Evolutionary conservation across 2,113 vertebrate species (phyloP), one percentile per base, ranked within the genome.

Genomic region (Casuarius casuarius): DNA sequence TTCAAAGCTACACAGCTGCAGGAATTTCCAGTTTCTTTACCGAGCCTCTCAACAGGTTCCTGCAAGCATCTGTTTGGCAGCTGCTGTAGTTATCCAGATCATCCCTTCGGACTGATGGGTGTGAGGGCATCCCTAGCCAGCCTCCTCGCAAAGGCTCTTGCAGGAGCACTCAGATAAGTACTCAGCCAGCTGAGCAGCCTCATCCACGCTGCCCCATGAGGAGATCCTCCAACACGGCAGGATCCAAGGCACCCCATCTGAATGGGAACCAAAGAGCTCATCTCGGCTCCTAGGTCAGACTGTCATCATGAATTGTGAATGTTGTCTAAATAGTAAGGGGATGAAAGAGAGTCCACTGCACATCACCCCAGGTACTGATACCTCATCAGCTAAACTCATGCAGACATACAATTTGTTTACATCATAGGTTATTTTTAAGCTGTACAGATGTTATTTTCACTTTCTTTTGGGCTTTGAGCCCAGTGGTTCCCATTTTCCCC

Each of bases 111-210:
- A 67, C 73, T 51, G 20, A 49, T 17, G 19, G 14, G 21, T 5
- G 16, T 7, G 2, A 66, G 49, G 13, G 25, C 31, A 52, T 38
- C 28, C 70, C 61, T 62, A 62, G 62, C 3, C 25, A 82, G 33
- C 19, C 44, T 52, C 71, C 28, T 8, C 0, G 0, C 13, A 44
- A 28, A 46, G 16, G 1, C 2, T 91, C 72, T 91, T 91, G 40
- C 35, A 28, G 21, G 16, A 74, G 46, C 74, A 46, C 26, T 62
- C 84, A 29, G 21, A 31, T 4, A n/a, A 76, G 13, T 68, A 29
- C 42, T 49, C 12, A 77, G 26, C 5, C 17, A 51, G 56, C 56
- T 59, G 26, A 31, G 56, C 28, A 59, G 56, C 14, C 56, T 33
- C 29, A 33, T 33, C 56, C 56, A 59, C 31, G 19, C 56, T 59